Evolutionary conservation across 2,113 vertebrate genomes (phyloP), one percentile per base, ranked within the genome.

Genomic region (Lota lota): DNA sequence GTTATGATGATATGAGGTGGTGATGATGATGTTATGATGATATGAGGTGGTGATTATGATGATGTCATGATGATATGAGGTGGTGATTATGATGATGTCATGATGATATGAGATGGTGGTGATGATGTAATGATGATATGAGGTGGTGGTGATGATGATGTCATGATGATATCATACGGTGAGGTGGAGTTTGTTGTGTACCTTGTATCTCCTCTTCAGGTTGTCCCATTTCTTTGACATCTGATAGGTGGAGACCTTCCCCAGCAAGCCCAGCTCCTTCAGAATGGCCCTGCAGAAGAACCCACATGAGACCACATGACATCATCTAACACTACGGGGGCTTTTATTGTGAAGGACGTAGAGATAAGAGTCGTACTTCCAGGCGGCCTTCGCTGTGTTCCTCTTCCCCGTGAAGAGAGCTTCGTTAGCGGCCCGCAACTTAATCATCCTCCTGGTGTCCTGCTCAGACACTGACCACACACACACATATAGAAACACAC

Each of bases 181-280:
- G 16, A 15, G 12, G 12, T 2, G 16, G 28, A 33, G 17, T n/a
- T 15, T 15, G 10, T 19, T 53, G 17, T 18, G 17, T 61, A 91
- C 91, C 92, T 93, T 93, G 67, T 91, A 93, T 77, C 90, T 83
- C 50, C 89, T 88, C 72, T 92, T 93, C 66, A 93, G 84, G 58
- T 93, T 92, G 84, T 93, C 91, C 92, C 92, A 93, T 51, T 92
- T 93, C 75, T 92, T 93, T 0, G 91, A 85, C 76, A 91, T 84
- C 78, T 93, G 92, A 65, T 89, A 87, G 22, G 91, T 91, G 16
- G 91, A 90, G 28, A 92, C 83, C 22, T 86, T 92, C 0, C 89
- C 91, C 61, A 86, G 87, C 63, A 93, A 82, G 0, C 90, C 85
- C 21, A 93, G 76, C 80, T 92, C 91, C 72, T 84, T 90, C 64